Conservation (phyloP, 2,888 invertebrate species). For the Bibio marci region DNA sequence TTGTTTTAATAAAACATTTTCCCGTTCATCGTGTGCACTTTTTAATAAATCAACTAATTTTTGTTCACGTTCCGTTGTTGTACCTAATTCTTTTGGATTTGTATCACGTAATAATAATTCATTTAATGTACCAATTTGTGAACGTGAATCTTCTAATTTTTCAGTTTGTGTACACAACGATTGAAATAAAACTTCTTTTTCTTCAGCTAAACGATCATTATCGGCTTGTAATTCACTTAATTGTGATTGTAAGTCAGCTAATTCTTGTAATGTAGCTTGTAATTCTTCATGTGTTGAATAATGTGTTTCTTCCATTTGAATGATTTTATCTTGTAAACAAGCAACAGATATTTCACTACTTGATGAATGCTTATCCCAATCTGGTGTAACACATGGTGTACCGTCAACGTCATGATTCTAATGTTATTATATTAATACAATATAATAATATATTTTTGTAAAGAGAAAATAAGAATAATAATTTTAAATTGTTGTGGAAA, state of each 20-base stretch:
- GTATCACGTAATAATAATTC: constrained; percentile 56
- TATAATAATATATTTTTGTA: too few relatives aligned
- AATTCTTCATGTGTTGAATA: constrained; percentile 77
- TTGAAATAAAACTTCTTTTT: constrained; percentile 76
- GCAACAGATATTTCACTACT: constrained; percentile 85
- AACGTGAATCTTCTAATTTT: constrained; percentile 72
- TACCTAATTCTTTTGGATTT: constrained; percentile 40
- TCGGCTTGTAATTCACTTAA: constrained; percentile 73
- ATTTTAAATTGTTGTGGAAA: background rate
- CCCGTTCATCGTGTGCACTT: constrained; percentile 66
- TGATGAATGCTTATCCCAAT: constrained; percentile 85
- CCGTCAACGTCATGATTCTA: constrained; percentile 34
- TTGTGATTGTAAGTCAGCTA: constrained; percentile 77
- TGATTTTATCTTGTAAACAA: constrained; percentile 80
- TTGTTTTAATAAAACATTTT: constrained; percentile 52
- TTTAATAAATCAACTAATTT: constrained; percentile 72
- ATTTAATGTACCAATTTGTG: constrained; percentile 67
- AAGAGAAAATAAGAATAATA: too few relatives aligned
- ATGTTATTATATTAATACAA: constrained; percentile 1
- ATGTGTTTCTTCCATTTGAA: constrained; percentile 41
- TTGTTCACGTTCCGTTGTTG: constrained; percentile 55
- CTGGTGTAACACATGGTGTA: constrained; percentile 58
- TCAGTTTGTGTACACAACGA: constrained; percentile 85
- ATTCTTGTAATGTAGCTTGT: constrained; percentile 84
- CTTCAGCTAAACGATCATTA: constrained; percentile 72